These are phyloP conservation scores for Hyperoplus lanceolatus DNA, from an alignment of 2,797 vertebrate species.

Conservation along the genomic window DNA sequence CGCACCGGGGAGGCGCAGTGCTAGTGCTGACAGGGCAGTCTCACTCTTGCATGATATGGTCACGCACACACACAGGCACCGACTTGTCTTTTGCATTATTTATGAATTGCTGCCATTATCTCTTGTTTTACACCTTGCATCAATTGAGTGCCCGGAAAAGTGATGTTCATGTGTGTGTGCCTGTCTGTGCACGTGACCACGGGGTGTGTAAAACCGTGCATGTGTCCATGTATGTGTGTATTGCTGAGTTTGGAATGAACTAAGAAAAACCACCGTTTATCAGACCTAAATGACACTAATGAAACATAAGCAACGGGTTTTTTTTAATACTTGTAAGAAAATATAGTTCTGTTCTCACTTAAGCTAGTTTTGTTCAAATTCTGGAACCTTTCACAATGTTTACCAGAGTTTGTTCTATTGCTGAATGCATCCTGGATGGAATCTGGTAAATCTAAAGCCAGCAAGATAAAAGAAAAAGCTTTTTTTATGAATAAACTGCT, in stretches of 20 bases:
- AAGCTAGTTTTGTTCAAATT: background rate
- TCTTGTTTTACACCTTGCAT: slow-evolving; percentile 76
- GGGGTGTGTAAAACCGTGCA: background rate
- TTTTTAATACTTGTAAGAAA: background rate
- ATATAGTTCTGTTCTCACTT: background rate
- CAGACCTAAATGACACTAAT: too few relatives aligned
- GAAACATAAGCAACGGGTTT: too few relatives aligned
- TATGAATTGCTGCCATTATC: slow-evolving; percentile 79
- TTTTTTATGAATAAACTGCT: too few relatives aligned
- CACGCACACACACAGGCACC: slow-evolving; percentile 41
- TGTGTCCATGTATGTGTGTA: background rate
- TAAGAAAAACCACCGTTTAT: background rate
- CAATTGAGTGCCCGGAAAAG: slow-evolving; percentile 53
- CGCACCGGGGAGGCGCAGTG: slow-evolving; percentile 52
- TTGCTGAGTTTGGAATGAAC: background rate
- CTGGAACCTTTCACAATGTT: background rate
- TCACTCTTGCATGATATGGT: slow-evolving; percentile 62
- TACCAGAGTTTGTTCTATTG: background rate
- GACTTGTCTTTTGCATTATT: slow-evolving; percentile 77
- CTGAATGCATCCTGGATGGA: too few relatives aligned
- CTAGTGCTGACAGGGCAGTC: slow-evolving; percentile 84
- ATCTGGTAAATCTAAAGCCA: too few relatives aligned
- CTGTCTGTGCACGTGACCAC: background rate
- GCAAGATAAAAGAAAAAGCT: too few relatives aligned
- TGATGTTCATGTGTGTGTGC: background rate